Evolutionary conservation across 1,140 invertebrate species (phyloP), one percentile per base, ranked within the genome.

Genomic region (Himalopsyche phryganea): DNA sequence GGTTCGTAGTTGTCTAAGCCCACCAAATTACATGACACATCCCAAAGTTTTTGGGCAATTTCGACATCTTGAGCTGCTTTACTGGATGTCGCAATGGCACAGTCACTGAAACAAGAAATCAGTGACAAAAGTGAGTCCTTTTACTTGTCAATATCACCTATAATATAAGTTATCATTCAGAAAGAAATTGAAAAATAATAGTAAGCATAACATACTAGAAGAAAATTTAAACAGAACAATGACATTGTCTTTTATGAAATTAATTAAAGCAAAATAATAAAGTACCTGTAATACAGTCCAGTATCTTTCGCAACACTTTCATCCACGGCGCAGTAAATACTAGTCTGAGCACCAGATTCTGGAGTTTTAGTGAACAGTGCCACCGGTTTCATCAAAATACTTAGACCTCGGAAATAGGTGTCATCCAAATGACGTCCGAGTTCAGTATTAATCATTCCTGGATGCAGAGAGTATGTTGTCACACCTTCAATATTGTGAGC

Each of bases 401-500:
- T 42, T 7, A 65, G 13, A 2, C 77, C 75, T 13, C 59, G 58
- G 51, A 79, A 75, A 48, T 74, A 57, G 1, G 76, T 68, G 3
- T 70, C 66, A 55, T 78, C 72, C 19, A 86, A 57, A 67, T 94
- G 83, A 13, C 89, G 73, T n/a, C 81, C 81, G 28, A 92, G 78
- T 57, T 90, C 85, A 6, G 92, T 93, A 65, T 85, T 81, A 1
- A 91, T 88, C 48, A 91, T 75, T 35, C 93, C 93, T 17, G 92
- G 92, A 80, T 95, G 86, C 6, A 92, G 75, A 38, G 86, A 81
- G 80, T 94, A 92, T 1, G 84, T 86, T 7, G 85, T 91, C 0
- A 96, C 86, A 49, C 83, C 80, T 0, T 62, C 47, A 36, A 62
- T 58, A 19, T 62, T 52, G 33, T 58, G 35, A 42, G 52, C 50